Evolutionary conservation across 2,797 vertebrate genomes (phyloP).

Genomic region (Coregonus suidteri): DNA sequence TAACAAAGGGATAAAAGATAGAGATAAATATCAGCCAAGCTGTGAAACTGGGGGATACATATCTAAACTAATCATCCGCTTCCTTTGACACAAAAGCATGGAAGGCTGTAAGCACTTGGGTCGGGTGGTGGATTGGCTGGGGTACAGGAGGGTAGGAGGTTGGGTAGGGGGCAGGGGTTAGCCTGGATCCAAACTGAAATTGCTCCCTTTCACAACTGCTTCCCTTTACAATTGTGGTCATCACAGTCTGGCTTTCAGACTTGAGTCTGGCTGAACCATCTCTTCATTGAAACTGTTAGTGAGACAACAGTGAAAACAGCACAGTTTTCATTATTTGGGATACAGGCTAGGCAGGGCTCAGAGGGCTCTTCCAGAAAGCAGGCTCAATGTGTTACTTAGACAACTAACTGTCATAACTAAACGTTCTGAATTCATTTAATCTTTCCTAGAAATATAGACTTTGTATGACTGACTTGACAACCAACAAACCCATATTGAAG

Average conservation of each 20-base stretch:
- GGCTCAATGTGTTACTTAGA: background rate
- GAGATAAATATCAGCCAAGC: constrained; percentile 26
- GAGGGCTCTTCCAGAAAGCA: constrained; percentile 12
- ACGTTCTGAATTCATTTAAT: background rate
- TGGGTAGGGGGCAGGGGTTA: background rate
- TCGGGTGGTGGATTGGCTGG: constrained; percentile 14
- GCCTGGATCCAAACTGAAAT: background rate
- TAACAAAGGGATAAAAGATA: constrained; percentile 31
- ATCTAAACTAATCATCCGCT: constrained; percentile 53
- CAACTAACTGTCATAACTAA: background rate
- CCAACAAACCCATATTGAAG: constrained; percentile 1
- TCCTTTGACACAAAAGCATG: constrained; percentile 58
- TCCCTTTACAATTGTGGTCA: background rate
- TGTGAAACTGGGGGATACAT: constrained; percentile 47
- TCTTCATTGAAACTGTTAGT: constrained; percentile 5
- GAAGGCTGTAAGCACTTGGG: constrained; percentile 39
- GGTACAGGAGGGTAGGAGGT: constrained; percentile 12
- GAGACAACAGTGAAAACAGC: background rate
- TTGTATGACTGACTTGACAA: background rate
- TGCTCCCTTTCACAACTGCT: background rate
- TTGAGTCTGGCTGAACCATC: constrained; percentile 1
- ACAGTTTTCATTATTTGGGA: background rate
- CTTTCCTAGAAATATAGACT: background rate
- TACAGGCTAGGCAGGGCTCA: constrained; percentile 13
- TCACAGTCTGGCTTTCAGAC: background rate